Percentiles rank a stretch among this genome's conserved stretches.
phyloP scores from a whole-genome alignment of 2,113 vertebrate genomes.

The Vulpes vulpes region DNA sequence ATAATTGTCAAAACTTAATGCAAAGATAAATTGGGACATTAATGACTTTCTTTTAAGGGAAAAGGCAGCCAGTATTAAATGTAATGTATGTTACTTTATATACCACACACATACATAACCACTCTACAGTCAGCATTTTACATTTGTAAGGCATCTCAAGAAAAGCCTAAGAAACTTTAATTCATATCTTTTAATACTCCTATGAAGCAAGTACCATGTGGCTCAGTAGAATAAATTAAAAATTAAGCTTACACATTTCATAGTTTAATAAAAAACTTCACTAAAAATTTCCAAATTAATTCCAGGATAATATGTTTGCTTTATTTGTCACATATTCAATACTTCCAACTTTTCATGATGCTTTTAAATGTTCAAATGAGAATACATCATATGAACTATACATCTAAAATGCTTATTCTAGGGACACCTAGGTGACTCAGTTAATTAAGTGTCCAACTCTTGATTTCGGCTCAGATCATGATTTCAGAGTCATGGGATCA shows the following conservation, averaged over 20 bases:
- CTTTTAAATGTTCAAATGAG: conserved; percentile 42
- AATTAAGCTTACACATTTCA: conserved; percentile 2
- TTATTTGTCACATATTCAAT: background rate
- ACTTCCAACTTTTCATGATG: background rate
- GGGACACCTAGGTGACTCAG: background rate
- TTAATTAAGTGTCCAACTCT: background rate
- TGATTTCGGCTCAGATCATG: background rate
- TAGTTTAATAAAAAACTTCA: conserved; percentile 8
- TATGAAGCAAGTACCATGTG: background rate
- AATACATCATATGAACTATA: background rate
- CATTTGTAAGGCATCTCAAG: background rate
- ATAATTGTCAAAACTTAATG: background rate
- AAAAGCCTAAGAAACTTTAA: conserved; percentile 15
- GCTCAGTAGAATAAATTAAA: conserved; percentile 55
- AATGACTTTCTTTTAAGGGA: conserved; percentile 14
- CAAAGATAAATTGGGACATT: background rate
- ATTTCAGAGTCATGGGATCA: background rate
- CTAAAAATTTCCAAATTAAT: conserved; percentile 44
- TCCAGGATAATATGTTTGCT: conserved; percentile 8
- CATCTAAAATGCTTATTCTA: background rate
- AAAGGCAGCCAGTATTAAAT: conserved; percentile 15
- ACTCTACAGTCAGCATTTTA: background rate
- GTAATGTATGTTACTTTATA: background rate
- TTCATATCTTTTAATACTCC: background rate
- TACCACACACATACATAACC: background rate